These are phyloP conservation scores for Lucinisca nassula DNA, from an alignment of 2,888 invertebrate genomes.

Conservation along the genomic window DNA sequence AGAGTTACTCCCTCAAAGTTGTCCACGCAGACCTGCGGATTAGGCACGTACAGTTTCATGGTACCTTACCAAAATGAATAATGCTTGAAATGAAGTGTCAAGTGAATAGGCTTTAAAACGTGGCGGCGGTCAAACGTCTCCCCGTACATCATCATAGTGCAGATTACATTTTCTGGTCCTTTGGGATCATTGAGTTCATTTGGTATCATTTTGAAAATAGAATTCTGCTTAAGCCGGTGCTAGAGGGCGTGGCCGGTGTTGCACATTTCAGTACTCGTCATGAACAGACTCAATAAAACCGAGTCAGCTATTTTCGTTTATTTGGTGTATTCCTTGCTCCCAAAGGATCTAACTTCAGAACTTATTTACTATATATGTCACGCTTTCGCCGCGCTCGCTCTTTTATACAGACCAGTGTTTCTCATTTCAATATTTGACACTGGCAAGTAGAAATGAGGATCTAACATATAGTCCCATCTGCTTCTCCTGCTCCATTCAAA, in stretches of 20 bases:
- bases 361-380: conserved; percentile 12
- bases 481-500: conserved; percentile 20
- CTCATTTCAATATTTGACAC: conserved; percentile 19
- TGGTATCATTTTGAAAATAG: too few relatives aligned
- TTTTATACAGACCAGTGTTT: conserved; percentile 35
- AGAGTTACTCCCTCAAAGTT: not conserved
- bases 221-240: too few relatives aligned
- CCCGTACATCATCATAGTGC: too few relatives aligned
- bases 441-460: conserved; percentile 17
- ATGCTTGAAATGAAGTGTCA: conserved; percentile 8
- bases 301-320: too few relatives aligned
- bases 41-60: conserved; percentile 20
- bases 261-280: too few relatives aligned
- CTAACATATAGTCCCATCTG: conserved; percentile 32
- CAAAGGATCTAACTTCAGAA: too few relatives aligned
- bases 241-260: too few relatives aligned
- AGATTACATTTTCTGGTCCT: too few relatives aligned
- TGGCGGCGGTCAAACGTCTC: too few relatives aligned
- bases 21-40: not conserved
- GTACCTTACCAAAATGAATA: conserved; percentile 6
- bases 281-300: too few relatives aligned
- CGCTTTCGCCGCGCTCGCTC: not conserved
- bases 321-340: too few relatives aligned
- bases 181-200: too few relatives aligned
- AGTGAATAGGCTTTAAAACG: not conserved